Evolutionary conservation across 2,797 vertebrate species (phyloP), one percentile per base, ranked within the genome.

Genomic region (Acropternis orthonyx): DNA sequence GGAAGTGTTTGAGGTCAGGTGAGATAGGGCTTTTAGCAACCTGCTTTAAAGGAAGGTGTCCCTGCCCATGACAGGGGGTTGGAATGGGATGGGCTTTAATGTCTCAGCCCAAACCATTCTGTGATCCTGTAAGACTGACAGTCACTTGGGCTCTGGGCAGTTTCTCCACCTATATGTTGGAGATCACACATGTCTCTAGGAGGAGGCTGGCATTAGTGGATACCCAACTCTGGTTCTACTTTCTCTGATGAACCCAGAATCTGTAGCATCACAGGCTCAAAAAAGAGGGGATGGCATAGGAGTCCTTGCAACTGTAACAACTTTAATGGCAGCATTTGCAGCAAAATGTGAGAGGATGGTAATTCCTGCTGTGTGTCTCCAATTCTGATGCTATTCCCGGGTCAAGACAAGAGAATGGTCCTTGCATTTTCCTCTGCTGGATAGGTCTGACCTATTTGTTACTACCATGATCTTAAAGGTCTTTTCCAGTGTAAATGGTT

Each of bases 1-100:
- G 28, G 15, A 5, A 48, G 2, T 20, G 13, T 23, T 23, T 3
- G 8, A 21, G 46, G 52, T 4, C 21, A 27, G 18, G n/a, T 0
- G 65, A 22, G 39, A 23, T 8, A 13, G 14, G 58, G 0, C 21
- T 68, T 61, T 1, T 9, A 75, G 2, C 32, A 36, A 6, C 2
- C 2, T 30, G 37, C 4, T 10, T 4, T 46, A 2, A 26, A 14
- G 12, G 18, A 52, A 59, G 21, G 14, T 32, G 58, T 20, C 14
- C 28, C n/a, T 65, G 28, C 3, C 37, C 34, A 4, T 12, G 18
- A 51, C n/a, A 34, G 24, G 12, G 36, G n/a, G 0, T 24, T 63
- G 12, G 28, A 49, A 32, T 18, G 8, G 4, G 39, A 9, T 27
- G 22, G 14, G 27, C 15, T 78, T 51, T 52, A 23, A 20, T 11